phyloP scores from a whole-genome alignment of 1,140 invertebrate species.

The Microplitis demolitor region DNA sequence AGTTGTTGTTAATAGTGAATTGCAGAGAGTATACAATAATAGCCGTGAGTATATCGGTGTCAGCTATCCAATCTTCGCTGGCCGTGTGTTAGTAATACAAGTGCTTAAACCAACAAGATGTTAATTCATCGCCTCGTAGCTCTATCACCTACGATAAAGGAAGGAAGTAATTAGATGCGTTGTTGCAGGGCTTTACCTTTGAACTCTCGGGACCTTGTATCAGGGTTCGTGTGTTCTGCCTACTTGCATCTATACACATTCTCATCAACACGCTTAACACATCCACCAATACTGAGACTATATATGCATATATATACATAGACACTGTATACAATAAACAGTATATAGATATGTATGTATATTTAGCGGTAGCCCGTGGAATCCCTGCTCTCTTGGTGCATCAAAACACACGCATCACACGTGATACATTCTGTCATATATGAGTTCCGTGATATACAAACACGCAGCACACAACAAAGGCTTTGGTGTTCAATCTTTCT shows the following conservation, averaged over 20 bases:
- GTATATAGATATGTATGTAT: not conserved
- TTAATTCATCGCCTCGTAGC: constrained; percentile 43
- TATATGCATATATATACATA: too few species aligned
- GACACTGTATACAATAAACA: too few species aligned
- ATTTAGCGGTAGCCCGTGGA: not conserved
- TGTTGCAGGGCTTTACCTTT: constrained; percentile 54
- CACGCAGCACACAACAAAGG: not conserved
- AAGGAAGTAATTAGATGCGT: constrained; percentile 59
- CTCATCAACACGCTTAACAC: too few species aligned
- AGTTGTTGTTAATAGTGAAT: not conserved
- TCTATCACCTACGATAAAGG: constrained; percentile 38
- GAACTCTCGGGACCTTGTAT: constrained; percentile 39
- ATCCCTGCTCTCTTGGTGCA: not conserved
- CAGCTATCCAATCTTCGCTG: not conserved
- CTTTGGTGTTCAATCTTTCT: not conserved
- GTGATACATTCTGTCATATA: not conserved
- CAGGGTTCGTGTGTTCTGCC: constrained; percentile 30
- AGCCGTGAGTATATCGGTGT: not conserved
- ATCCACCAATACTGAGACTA: too few species aligned
- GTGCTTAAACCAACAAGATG: constrained; percentile 57
- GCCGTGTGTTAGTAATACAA: constrained; percentile 25
- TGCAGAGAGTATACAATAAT: constrained; percentile 19
- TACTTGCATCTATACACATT: not conserved
- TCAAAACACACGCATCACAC: not conserved
- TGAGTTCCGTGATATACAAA: not conserved